A percentile compares a stretch with the other conserved stretches of the same genome.
Conservation (phyloP, 1,140 invertebrate genomes). For the Solenopsis fugax region DNA sequence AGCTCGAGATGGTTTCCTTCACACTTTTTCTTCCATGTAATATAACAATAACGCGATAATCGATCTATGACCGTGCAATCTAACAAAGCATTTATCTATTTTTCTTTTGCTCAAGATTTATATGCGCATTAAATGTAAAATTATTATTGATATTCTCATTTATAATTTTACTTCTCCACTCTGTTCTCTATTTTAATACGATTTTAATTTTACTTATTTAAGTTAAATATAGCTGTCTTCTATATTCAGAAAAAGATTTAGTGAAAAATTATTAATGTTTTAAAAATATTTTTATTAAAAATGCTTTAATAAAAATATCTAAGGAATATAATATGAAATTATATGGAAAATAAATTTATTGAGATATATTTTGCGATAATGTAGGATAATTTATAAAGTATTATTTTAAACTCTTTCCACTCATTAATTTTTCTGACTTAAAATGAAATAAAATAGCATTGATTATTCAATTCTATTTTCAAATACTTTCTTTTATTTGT, state of each 20-base stretch:
- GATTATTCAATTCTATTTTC: constrained; percentile 5
- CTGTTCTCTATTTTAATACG: background rate
- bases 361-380: background rate
- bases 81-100: background rate
- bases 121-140: background rate
- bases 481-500: background rate
- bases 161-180: background rate
- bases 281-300: background rate
- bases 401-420: background rate
- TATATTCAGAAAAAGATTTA: background rate
- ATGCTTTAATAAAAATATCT: background rate
- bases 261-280: background rate
- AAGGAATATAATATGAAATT: background rate
- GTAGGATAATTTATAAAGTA: background rate
- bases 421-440: background rate
- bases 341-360: background rate
- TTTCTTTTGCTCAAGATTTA: background rate
- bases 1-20: background rate
- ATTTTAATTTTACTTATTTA: background rate
- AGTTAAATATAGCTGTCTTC: background rate
- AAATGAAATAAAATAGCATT: background rate
- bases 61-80: background rate
- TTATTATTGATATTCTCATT: background rate
- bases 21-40: background rate
- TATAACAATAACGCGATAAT: constrained; percentile 10